Base-by-base conservation (phyloP, 2,113 vertebrate species). In the Thryonomys swinderianus region DNA sequence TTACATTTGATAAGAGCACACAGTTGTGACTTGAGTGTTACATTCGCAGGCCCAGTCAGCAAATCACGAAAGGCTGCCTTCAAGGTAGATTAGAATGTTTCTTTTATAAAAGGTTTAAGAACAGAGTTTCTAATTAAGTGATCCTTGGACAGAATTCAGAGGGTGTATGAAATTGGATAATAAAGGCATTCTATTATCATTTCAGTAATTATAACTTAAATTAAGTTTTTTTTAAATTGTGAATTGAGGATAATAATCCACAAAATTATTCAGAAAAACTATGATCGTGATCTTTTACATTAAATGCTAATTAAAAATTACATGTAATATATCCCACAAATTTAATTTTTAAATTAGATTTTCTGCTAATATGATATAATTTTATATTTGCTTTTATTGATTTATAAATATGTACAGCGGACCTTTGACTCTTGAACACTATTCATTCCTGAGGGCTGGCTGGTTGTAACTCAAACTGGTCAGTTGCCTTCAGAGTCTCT, bases 171-270 rank as follows among this genome's bases (percentile, higher is more conserved):
- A 93, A 96, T 74, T 90, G 59, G 17, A 93, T 81, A 51, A 59
- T 40, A 73, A 94, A 80, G 64, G 9, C 27, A 37, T 73, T 86
- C 37, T 67, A 81, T 81, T 84, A 80, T 55, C 53, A 89, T 48
- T 89, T 85, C 16, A 93, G 9, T 76, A 93, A 91, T 51, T 95
- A 84, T 59, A 62, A 84, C 34, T 73, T 34, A 94, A 91, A 78
- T 48, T n/a, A 85, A 84, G 37, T 67, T 45, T 90, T 92, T 94
- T 57, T 90, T 74, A 78, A 85, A 30, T 81, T 92, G 69, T n/a
- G 11, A 93, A 78, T 81, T 53, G 3, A 89, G 86, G 48, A 21
- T 17, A 92, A 42, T 85, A 93, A 85, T 69, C 25, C 40, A 76
- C 32, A 53, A 2, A 92, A 59, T 37, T 81, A 76, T 80, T 71